Percentiles rank a stretch among this genome's conserved stretches.
Conservation (phyloP, 2,888 invertebrate species). For the Petrophora chlorosata region DNA sequence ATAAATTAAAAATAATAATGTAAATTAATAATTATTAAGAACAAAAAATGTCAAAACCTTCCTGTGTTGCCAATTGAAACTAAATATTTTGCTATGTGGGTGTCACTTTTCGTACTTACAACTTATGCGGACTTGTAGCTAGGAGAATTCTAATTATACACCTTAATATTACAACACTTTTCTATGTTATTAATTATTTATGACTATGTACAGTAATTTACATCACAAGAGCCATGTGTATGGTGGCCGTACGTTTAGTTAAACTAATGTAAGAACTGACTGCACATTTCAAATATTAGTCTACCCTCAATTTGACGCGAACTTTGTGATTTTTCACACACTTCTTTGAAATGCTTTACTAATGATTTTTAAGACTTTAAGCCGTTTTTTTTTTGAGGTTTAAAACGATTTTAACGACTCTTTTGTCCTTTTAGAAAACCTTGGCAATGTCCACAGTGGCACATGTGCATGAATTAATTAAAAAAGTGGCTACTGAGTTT, state of each 20-base stretch:
- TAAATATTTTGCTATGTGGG: slow-evolving; percentile 39
- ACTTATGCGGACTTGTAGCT: slow-evolving; percentile 55
- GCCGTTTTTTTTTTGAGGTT: no score
- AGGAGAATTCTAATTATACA: slow-evolving; percentile 54
- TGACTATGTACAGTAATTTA: slow-evolving; percentile 81
- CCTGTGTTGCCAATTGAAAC: slow-evolving; percentile 52
- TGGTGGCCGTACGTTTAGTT: slow-evolving; percentile 53
- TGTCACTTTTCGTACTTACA: slow-evolving; percentile 69
- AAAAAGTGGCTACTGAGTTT: no score
- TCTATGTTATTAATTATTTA: slow-evolving; percentile 57
- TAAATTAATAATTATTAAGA: slow-evolving; percentile 57
- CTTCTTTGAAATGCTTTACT: no score
- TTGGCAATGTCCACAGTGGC: no score
- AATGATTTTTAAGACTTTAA: no score
- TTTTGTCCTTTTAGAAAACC: no score
- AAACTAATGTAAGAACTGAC: slow-evolving; percentile 60
- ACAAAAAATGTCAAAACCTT: slow-evolving; percentile 65
- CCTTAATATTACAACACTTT: slow-evolving; percentile 62
- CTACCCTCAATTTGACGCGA: slow-evolving; percentile 1
- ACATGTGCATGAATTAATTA: no score
- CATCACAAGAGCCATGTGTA: slow-evolving; percentile 73
- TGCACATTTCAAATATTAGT: slow-evolving; percentile 30
- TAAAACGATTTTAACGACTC: no score
- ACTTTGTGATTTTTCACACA: background rate
- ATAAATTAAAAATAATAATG: slow-evolving; percentile 71